phyloP scores from a whole-genome alignment of 2,888 invertebrate genomes.

The Hartigia nigra region DNA sequence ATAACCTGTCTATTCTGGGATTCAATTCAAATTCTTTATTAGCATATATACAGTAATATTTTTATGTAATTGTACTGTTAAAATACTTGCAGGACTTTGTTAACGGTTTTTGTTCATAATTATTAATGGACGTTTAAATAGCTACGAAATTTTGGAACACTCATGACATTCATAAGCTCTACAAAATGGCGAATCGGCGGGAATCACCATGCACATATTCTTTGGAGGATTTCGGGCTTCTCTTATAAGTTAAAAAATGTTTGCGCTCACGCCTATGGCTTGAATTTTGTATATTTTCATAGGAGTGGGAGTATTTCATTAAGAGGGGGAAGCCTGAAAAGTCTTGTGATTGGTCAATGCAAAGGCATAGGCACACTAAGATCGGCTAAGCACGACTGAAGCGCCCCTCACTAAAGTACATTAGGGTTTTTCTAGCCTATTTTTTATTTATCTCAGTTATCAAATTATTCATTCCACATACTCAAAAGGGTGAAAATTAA shows the following conservation, averaged over 20 bases:
- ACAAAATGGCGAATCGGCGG: neutral
- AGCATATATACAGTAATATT: neutral
- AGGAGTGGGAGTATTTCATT: neutral
- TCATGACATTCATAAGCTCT: neutral
- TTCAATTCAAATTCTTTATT: neutral
- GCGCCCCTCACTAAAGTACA: neutral
- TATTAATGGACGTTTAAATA: neutral
- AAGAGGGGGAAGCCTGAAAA: neutral
- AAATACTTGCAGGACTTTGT: neutral
- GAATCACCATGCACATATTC: neutral
- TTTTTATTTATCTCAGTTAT: neutral
- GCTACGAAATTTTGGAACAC: neutral
- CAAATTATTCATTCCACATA: neutral
- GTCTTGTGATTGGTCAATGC: neutral
- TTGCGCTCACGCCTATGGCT: neutral
- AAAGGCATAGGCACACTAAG: neutral
- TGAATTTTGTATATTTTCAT: neutral
- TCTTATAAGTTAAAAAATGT: neutral
- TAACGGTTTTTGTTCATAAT: neutral
- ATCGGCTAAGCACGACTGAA: neutral
- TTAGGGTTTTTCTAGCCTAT: neutral
- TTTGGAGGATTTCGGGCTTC: neutral
- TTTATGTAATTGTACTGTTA: neutral
- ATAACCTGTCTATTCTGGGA: neutral
- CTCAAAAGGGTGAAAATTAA: neutral